phyloP scores from a whole-genome alignment of 2,113 vertebrate genomes.

The Paradoxurus hermaphroditus region DNA sequence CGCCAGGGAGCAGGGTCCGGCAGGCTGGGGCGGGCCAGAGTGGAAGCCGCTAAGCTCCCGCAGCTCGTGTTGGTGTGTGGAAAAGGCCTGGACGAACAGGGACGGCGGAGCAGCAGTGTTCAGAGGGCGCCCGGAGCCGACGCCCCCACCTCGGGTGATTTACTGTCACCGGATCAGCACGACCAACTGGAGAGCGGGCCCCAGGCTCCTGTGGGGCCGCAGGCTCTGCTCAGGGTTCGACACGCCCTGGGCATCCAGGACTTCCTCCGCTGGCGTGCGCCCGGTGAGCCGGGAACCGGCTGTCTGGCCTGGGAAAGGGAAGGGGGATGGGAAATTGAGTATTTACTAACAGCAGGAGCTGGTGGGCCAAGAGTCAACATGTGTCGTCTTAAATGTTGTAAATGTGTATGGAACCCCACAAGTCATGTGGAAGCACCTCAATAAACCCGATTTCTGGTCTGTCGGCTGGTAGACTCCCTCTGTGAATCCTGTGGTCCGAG shows the following conservation, averaged over 20 bases:
- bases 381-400: not conserved
- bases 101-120: not conserved
- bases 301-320: not conserved
- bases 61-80: not conserved
- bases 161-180: not conserved
- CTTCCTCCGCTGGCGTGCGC: fast-evolving
- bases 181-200: too few species aligned
- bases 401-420: not conserved
- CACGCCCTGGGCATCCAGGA: not conserved
- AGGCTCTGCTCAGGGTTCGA: fast-evolving
- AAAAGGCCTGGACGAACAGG: not conserved
- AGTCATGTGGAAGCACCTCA: not conserved
- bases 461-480: not conserved
- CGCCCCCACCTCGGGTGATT: not conserved
- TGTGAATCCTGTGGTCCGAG: not conserved
- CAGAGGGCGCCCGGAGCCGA: not conserved
- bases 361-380: fast-evolving
- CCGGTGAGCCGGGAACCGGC: not conserved
- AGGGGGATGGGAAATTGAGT: not conserved
- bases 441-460: constrained; percentile 22
- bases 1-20: fast-evolving
- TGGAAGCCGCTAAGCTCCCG: not conserved
- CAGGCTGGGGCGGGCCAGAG: not conserved
- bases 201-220: fast-evolving
- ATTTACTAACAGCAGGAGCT: not conserved